Base-by-base conservation (phyloP, 2,888 invertebrate species). In the Andrena dorsata region DNA sequence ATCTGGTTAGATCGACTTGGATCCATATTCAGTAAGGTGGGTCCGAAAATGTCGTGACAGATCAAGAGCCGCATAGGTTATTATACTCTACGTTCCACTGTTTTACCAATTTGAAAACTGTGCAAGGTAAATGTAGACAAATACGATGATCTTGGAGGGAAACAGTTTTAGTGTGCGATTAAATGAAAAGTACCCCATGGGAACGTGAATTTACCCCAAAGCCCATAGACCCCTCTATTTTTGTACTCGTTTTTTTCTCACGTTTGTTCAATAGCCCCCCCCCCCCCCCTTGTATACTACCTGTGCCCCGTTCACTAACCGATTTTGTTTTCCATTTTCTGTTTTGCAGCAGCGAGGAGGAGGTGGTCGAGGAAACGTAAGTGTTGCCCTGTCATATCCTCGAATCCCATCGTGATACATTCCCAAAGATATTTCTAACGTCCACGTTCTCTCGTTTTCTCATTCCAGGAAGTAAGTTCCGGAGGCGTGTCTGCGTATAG, bases 311-410 rank as follows among this genome's bases (percentile, higher is more conserved):
- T 75, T 86, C 68, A 90, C 89, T 92, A 92, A 91, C 90, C 80
- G 73, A 61, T 82, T 78, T 87, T 83, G 72, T 90, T 86, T 90
- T 88, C 88, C 86, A 78, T 89, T 89, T 90, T 93, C 91, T 93
- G 89, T 93, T 92, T 94, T 94, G 83, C 94, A 94, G 95, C 94
- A 95, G 95, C 94, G 95, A 95, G 94, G 97, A 97, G 95, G 97
- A 97, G 96, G 96, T 96, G 96, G 96, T 96, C 92, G 96, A 96
- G 95, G 96, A 97, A 96, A 96, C 97, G 97, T 97, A 96, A 97
- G 97, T 96, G 91, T 93, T 63, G 58, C 61, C 58, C 61, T 79
- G 65, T 28, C 32, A 70, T 16, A 80, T 65, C 58, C 71, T 30
- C 51, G 75, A 82, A 76, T 83, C 80, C 72, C 68, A 0, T 13